A percentile compares a stretch with the other conserved stretches of the same genome.
These are phyloP conservation scores for Nasonia longicornis DNA, from an alignment of 1,140 invertebrate genomes.

Conservation along the genomic window DNA sequence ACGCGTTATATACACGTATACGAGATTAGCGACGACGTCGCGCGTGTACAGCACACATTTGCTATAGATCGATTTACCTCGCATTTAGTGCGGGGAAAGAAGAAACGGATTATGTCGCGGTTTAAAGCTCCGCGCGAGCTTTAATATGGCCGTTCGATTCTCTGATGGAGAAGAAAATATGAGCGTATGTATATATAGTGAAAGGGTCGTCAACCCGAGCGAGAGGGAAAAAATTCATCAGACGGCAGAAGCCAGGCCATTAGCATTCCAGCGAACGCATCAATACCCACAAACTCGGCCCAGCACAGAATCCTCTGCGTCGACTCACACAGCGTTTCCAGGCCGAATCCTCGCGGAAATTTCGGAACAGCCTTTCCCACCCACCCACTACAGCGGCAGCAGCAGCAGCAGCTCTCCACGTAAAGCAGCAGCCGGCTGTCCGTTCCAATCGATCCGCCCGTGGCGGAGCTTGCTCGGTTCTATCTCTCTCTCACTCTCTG, in stretches of 20 bases:
- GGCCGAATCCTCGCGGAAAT: slow-evolving; percentile 22
- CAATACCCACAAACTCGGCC: no score
- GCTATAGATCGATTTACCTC: slow-evolving; percentile 12
- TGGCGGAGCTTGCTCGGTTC: background rate
- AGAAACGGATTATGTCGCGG: no score
- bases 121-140: no score
- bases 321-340: background rate
- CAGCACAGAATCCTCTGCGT: no score
- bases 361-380: slow-evolving; percentile 33
- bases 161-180: no score
- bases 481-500: slow-evolving; percentile 18
- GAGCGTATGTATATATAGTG: no score
- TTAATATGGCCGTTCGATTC: no score
- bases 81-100: no score
- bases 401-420: background rate
- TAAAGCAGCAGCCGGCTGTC: slow-evolving; percentile 27
- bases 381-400: background rate
- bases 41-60: background rate
- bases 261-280: no score
- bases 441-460: slow-evolving; percentile 35
- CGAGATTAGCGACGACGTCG: no score
- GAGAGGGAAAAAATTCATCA: background rate
- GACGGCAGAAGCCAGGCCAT: background rate
- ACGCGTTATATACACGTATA: no score
- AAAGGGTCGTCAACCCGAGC: background rate